phyloP scores from a whole-genome alignment of 2,113 vertebrate genomes.

The Setophaga coronata region DNA sequence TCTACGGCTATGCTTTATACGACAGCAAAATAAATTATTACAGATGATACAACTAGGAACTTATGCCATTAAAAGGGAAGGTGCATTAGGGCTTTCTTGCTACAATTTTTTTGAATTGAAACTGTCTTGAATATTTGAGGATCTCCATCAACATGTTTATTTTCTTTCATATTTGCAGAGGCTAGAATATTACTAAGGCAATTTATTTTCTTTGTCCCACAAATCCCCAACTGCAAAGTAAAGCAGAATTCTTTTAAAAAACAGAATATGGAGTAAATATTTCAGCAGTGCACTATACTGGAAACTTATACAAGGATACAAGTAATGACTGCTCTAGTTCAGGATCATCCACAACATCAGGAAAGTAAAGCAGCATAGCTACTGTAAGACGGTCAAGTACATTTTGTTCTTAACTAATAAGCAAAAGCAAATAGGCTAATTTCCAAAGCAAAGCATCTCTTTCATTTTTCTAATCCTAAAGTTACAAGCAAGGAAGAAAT shows the following conservation, averaged over 20 bases:
- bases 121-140: neutral
- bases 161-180: neutral
- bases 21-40: neutral
- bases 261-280: neutral
- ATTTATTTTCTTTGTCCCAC: neutral
- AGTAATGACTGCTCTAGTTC: neutral
- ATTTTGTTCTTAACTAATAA: neutral
- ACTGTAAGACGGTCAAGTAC: neutral
- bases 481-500: neutral
- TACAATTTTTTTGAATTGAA: neutral
- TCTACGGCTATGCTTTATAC: neutral
- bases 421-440: neutral
- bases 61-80: neutral
- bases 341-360: neutral
- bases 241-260: neutral
- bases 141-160: neutral
- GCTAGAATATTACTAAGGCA: neutral
- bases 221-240: neutral
- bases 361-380: neutral
- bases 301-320: neutral
- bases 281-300: neutral
- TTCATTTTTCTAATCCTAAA: neutral
- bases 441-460: neutral
- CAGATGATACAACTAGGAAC: neutral
- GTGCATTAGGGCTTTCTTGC: neutral